These are phyloP conservation scores for Megaceryle torquata DNA, from an alignment of 2,113 vertebrate genomes.

Conservation along the genomic window DNA sequence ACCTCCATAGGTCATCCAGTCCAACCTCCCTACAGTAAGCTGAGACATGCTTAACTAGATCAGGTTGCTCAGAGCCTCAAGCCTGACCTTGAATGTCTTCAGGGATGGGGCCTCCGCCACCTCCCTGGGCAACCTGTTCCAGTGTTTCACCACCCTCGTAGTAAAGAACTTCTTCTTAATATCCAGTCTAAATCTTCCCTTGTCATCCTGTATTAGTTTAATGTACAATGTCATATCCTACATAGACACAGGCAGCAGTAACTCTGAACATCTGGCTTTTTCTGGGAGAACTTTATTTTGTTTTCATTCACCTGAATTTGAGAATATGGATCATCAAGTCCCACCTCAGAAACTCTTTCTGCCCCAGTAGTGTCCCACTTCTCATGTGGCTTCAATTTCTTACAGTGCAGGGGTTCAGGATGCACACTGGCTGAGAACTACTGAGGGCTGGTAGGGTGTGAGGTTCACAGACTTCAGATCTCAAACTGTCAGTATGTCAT, in stretches of 20 bases:
- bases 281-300: neutral
- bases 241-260: neutral
- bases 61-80: too few species aligned
- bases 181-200: too few species aligned
- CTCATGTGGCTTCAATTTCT: neutral
- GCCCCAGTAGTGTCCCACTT: neutral
- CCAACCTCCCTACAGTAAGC: too few species aligned
- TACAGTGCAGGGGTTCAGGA: neutral
- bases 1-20: too few species aligned
- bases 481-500: neutral
- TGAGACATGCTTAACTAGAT: too few species aligned
- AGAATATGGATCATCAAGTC: neutral
- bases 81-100: too few species aligned
- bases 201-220: neutral
- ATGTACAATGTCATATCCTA: neutral
- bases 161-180: too few species aligned
- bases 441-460: neutral
- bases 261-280: neutral
- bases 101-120: too few species aligned
- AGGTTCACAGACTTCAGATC: neutral
- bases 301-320: neutral
- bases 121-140: too few species aligned
- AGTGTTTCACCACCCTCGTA: too few species aligned
- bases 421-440: neutral
- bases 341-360: neutral